Percentiles rank a stretch among this genome's conserved stretches.
phyloP scores from a whole-genome alignment of 2,113 vertebrate species.

The Pterocles gutturalis region DNA sequence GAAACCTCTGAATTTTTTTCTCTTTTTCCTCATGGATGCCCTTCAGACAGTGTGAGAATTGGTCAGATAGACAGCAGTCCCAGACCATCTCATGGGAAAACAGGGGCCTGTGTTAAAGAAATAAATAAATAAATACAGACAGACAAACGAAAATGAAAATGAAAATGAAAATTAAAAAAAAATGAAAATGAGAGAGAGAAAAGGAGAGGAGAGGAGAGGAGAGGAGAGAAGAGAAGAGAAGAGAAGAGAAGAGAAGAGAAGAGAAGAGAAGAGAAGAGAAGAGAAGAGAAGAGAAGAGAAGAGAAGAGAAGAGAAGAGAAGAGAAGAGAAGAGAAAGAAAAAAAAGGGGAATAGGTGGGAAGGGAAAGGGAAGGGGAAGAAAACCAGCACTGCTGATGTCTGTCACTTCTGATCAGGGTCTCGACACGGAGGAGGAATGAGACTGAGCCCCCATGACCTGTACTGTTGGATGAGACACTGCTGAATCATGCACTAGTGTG shows the following conservation, averaged over 20 bases:
- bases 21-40: background rate
- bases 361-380: background rate
- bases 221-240: background rate
- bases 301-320: too few relatives aligned
- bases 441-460: background rate
- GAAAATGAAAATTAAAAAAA: background rate
- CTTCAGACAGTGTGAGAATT: background rate
- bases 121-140: background rate
- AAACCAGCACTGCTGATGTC: background rate
- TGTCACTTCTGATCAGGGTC: background rate
- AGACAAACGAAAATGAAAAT: background rate
- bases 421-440: background rate
- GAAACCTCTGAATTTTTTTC: background rate
- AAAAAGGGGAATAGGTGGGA: too few relatives aligned
- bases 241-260: background rate
- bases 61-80: background rate
- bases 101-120: background rate
- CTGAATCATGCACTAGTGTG: background rate
- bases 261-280: background rate
- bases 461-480: background rate
- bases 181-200: background rate
- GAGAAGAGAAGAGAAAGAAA: too few relatives aligned
- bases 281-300: too few relatives aligned
- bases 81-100: accelerated
- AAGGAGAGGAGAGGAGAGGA: too few relatives aligned